Conservation (phyloP, 2,888 invertebrate species). For the Mactromeris polynyma region DNA sequence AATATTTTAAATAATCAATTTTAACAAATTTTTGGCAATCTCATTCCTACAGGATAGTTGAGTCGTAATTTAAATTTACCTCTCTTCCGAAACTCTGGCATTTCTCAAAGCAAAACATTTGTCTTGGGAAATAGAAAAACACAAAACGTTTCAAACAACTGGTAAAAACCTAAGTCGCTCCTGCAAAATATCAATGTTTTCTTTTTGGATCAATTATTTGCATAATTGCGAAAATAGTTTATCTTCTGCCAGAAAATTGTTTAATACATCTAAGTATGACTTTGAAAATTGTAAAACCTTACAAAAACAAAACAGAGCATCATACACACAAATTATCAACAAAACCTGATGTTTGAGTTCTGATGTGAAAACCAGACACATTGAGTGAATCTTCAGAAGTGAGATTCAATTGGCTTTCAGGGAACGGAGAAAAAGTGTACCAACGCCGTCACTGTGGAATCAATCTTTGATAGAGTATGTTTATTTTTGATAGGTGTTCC, state of each 20-base stretch:
- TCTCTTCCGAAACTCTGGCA: slow-evolving; percentile 46
- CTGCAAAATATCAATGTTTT: slow-evolving; percentile 57
- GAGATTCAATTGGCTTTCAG: background rate
- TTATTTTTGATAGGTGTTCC: slow-evolving; percentile 44
- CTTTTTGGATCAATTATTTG: slow-evolving; percentile 60
- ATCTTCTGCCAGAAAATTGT: slow-evolving; percentile 59
- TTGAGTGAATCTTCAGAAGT: slow-evolving; percentile 19
- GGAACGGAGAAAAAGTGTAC: background rate
- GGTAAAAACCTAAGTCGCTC: slow-evolving; percentile 33
- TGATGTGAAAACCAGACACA: slow-evolving; percentile 63
- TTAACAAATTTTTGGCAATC: slow-evolving; percentile 28
- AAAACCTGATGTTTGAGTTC: slow-evolving; percentile 33
- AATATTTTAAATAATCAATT: slow-evolving; percentile 47
- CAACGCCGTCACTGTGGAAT: slow-evolving; percentile 16
- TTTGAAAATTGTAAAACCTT: slow-evolving; percentile 63
- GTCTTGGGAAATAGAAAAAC: slow-evolving; percentile 34
- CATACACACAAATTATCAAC: slow-evolving; percentile 66
- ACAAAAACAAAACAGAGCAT: slow-evolving; percentile 62
- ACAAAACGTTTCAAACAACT: slow-evolving; percentile 30
- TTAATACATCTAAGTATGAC: slow-evolving; percentile 63
- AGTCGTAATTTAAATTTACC: slow-evolving; percentile 46
- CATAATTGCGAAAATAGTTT: slow-evolving; percentile 56
- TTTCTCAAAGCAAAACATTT: slow-evolving; percentile 41
- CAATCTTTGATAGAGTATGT: slow-evolving; percentile 41
- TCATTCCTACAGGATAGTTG: background rate